Base-by-base conservation (phyloP, 2,797 vertebrate genomes). In the Syngnathus acus region DNA sequence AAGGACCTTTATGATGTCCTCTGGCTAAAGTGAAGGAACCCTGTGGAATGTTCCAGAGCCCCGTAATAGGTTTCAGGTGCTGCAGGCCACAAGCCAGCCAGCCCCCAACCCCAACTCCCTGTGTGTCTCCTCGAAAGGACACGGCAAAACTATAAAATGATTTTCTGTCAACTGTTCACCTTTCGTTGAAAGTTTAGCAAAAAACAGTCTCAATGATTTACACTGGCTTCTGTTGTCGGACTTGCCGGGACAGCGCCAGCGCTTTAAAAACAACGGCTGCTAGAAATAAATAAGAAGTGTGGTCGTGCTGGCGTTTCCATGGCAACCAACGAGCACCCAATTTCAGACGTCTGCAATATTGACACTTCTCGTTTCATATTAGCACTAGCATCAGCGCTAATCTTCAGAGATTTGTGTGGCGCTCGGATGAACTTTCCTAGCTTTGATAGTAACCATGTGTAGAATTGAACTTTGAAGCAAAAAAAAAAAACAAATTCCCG, bases 1-100 rank as follows among this genome's bases (percentile, higher is more conserved):
- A 76, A 83, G 88, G 88, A 88, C 88, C 86, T 91, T 91, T 91
- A 92, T 74, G 81, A 86, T 90, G 90, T 88, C 91, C 90, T 91
- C 85, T 89, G 88, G 90, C 87, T 85, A 84, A 84, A 83, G 83
- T 79, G 79, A 77, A 83, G 87, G 89, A 92, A 90, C 87, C 87
- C 84, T 86, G 86, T 91, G 88, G 90, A 93, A 92, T 92, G 90
- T 91, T 91, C 87, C 87, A 84, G 84, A 88, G 82, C 87, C 84
- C 86, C 87, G 84, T 92, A 92, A 92, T 91, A 89, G 86, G 88
- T 91, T 92, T 91, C 91, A 91, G 90, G 90, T 93, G 90, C 87
- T 87, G 84, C 71, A 77, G 88, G 90, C 88, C 83, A 86, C 81
- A 68, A 69, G 87, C 89, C 89, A 90, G 85, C 67, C 80, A 82